These are phyloP conservation scores for Nesidiocoris tenuis DNA, from an alignment of 2,888 invertebrate species.

Conservation along the genomic window DNA sequence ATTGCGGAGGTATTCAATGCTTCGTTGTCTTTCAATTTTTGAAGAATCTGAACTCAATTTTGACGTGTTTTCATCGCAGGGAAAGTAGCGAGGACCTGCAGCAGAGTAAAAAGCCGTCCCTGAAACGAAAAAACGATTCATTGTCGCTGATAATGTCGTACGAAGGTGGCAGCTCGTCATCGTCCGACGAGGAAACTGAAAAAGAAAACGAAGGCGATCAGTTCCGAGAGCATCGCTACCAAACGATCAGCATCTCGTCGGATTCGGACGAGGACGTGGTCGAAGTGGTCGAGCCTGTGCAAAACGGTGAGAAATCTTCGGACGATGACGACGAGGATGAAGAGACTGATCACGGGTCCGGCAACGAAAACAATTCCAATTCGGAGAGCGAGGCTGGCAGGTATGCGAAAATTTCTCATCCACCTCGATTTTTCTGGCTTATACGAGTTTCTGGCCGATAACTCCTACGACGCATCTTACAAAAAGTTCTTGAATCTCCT, in stretches of 20 bases:
- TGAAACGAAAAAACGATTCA: slow-evolving; percentile 9
- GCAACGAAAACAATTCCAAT: background rate
- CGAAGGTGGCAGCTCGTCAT: background rate
- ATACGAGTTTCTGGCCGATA: background rate
- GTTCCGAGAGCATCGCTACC: slow-evolving; percentile 23
- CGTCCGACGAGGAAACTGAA: slow-evolving; percentile 29
- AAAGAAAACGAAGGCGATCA: slow-evolving; percentile 22
- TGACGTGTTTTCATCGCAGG: no score
- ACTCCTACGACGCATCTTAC: background rate
- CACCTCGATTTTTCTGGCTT: background rate
- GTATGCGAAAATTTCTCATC: background rate
- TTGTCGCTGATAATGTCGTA: slow-evolving; percentile 32
- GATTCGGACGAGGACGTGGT: slow-evolving; percentile 17
- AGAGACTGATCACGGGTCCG: slow-evolving; percentile 8
- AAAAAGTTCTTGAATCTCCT: background rate
- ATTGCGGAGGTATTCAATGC: background rate
- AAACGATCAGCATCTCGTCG: slow-evolving; percentile 9
- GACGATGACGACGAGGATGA: background rate
- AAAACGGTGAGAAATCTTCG: slow-evolving; percentile 14
- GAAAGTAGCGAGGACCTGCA: background rate
- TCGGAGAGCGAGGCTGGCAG: background rate
- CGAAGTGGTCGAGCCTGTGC: slow-evolving; percentile 10
- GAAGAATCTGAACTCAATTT: background rate
- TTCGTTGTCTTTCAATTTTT: background rate
- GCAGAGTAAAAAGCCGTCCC: background rate